Evolutionary conservation across 2,113 vertebrate genomes (phyloP), one percentile per base, ranked within the genome.

Genomic region (Carettochelys insculpta): DNA sequence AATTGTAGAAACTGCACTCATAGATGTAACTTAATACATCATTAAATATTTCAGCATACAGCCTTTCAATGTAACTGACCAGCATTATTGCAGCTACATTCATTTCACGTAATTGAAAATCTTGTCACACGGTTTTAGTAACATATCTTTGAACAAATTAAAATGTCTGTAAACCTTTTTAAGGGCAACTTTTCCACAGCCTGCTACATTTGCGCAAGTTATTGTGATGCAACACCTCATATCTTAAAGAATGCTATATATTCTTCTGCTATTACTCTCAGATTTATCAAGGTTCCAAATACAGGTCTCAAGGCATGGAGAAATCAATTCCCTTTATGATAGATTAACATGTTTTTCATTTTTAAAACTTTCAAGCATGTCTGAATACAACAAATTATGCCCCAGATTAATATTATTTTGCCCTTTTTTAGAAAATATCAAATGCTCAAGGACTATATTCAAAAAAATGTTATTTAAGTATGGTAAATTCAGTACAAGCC

Each of bases 271-370:
- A 13, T 75, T 91, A 75, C 27, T 31, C 13, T 95, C 87, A 93
- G 90, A 92, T 97, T 95, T 95, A 77, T 93, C 85, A 95, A 89
- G n/a, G 85, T 94, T 96, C 93, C 27, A 83, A 90, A 48, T 90
- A 94, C 83, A 0, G 5, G 48, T 50, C 14, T 50, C 48, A 84
- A 94, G 80, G 65, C 88, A 52, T n/a, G 20, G 8, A 95, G 77
- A 92, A 95, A 96, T 89, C 53, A 95, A 94, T 97, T 95, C 17
- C 87, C 6, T 94, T 96, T 92, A 89, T 95, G 92, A 93, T 19
- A 85, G n/a, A 54, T 90, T 91, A 68, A 0, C 0, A 56, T 82
- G 47, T 81, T 47, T 85, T 93, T 92, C 54, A 82, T 80, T 94
- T 52, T 88, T 91, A 29, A 56, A 95, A 80, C 12, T 88, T 81